Base-by-base conservation (phyloP, 2,113 vertebrate species). In the Protobothrops mucrosquamatus region DNA sequence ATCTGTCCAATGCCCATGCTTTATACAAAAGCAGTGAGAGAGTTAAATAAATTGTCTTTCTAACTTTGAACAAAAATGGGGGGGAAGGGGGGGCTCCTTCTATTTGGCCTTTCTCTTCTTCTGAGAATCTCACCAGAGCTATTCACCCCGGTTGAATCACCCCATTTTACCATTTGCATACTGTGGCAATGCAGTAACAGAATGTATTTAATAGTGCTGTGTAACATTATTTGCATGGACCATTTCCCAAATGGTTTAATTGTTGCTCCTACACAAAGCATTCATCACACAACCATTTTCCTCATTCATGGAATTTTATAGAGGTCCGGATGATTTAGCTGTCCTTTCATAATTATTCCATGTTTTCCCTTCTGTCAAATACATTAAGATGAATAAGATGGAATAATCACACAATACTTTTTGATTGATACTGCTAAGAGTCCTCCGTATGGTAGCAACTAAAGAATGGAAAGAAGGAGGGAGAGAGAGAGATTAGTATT, bases 41-140 rank as follows among this genome's bases (percentile, higher is more conserved):
- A 93, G 91, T 91, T 92, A 95, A 94, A 96, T 91, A 94, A 96
- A 93, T 90, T 90, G 89, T 51, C 89, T 93, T 96, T 94, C 59
- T 87, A 91, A 85, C 89, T 92, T 94, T 88, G 34, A 55, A 88
- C 86, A 88, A 52, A 55, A 29, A 88, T 54, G 52, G 26, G 34
- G 34, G 26, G 9, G 2, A 1, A 1, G 89, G 0, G 94, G 94
- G 91, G 81, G 9, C 91, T 94, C 89, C 56, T 74, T 95, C 56
- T 34, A 18, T 91, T 93, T 91, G 90, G 81, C 34, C n/a, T 89
- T 93, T 87, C 91, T 93, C 39, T 94, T 87, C 91, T 81, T 1
- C 90, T 94, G 87, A 57, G 69, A 91, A 43, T 91, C 94, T 94
- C 85, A 87, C 90, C 46, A 51, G n/a, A 91, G 14, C 88, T 92